These are phyloP conservation scores for Ranitomeya imitator DNA, from an alignment of 2,113 vertebrate species.

Conservation along the genomic window DNA sequence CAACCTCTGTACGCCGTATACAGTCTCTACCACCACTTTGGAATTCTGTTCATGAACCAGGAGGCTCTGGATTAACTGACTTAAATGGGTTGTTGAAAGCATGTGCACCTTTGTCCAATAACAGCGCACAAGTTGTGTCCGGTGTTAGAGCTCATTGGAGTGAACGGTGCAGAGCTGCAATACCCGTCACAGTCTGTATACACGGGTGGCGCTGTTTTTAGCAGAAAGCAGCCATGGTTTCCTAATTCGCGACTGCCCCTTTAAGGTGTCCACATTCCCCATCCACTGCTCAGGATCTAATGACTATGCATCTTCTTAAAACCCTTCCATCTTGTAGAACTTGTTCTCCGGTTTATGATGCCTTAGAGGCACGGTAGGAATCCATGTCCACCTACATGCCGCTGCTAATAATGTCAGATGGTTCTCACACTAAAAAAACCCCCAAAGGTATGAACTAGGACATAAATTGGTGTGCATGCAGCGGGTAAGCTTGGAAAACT, in stretches of 20 bases:
- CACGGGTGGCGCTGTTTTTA: too few species aligned
- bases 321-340: not conserved
- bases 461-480: too few species aligned
- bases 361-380: not conserved
- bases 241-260: too few species aligned
- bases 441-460: too few species aligned
- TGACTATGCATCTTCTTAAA: not conserved
- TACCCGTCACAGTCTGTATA: too few species aligned
- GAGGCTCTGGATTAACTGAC: not conserved
- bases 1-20: not conserved
- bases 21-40: not conserved
- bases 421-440: not conserved
- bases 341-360: not conserved
- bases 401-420: too few species aligned
- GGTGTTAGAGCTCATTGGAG: too few species aligned
- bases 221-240: too few species aligned
- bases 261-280: not conserved
- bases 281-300: not conserved
- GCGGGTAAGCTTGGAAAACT: not conserved
- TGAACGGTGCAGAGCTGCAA: too few species aligned
- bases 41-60: not conserved
- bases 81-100: too few species aligned
- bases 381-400: not conserved
- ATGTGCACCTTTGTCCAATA: too few species aligned
- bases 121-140: too few species aligned